Evolutionary conservation across 1,140 invertebrate species (phyloP).

Genomic region (Drosophila tristis): DNA sequence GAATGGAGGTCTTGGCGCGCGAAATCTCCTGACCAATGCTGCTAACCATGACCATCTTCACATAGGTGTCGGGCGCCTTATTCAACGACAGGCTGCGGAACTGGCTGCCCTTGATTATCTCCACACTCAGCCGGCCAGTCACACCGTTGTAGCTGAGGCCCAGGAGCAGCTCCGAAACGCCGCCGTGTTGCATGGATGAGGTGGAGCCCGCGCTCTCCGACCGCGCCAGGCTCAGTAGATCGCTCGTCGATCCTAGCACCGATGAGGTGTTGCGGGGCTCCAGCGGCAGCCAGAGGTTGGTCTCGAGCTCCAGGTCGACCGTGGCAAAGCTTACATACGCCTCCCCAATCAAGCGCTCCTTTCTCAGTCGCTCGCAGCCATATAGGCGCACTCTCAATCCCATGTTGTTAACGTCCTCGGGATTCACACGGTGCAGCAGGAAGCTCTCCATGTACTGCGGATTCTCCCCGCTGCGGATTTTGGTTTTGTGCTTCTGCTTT

Average conservation of each 20-base stretch:
- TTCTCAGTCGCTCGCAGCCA: slow-evolving; percentile 94
- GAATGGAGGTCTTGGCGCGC: slow-evolving; percentile 94
- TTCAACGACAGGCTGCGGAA: slow-evolving; percentile 91
- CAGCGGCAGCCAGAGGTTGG: slow-evolving; percentile 94
- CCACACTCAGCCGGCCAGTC: slow-evolving; percentile 95
- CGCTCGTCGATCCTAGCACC: slow-evolving; percentile 86
- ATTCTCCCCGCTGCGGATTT: slow-evolving; percentile 93
- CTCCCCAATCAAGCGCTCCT: slow-evolving; percentile 96
- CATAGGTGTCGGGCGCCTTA: slow-evolving; percentile 95
- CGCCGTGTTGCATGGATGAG: slow-evolving; percentile 95
- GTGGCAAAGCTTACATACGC: slow-evolving; percentile 93
- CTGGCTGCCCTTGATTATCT: slow-evolving; percentile 96
- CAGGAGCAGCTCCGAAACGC: slow-evolving; percentile 94
- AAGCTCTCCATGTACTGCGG: slow-evolving; percentile 97
- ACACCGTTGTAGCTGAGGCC: slow-evolving; percentile 96
- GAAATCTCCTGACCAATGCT: slow-evolving; percentile 96
- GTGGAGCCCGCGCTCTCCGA: slow-evolving; percentile 97
- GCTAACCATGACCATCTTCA: slow-evolving; percentile 95
- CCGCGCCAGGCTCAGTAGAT: slow-evolving; percentile 91
- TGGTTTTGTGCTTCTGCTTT: slow-evolving; percentile 96
- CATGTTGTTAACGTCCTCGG: slow-evolving; percentile 96
- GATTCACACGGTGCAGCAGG: slow-evolving; percentile 94
- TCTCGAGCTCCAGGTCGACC: slow-evolving; percentile 94
- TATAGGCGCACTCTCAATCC: slow-evolving; percentile 95
- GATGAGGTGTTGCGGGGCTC: slow-evolving; percentile 92